These are phyloP conservation scores for Colistium nudipinnis DNA, from an alignment of 2,113 vertebrate species.

Conservation along the genomic window DNA sequence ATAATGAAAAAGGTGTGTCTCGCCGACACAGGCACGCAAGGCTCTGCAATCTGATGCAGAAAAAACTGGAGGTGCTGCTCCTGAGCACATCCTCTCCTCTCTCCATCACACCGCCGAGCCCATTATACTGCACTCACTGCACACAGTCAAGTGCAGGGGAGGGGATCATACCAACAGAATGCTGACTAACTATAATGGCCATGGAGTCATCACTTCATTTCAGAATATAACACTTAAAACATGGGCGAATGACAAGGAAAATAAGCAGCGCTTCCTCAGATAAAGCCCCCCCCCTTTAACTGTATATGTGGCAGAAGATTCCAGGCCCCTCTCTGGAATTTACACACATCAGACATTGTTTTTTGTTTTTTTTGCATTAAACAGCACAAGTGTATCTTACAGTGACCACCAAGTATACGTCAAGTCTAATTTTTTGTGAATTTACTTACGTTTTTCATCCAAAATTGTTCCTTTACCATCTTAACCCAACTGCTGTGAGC, in stretches of 20 bases:
- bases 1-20: neutral
- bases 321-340: neutral
- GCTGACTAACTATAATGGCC: slow-evolving; percentile 40
- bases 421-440: neutral
- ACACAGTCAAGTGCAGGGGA: slow-evolving; percentile 36
- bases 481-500: neutral
- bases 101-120: slow-evolving; percentile 50
- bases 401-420: neutral
- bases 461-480: neutral
- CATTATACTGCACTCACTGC: slow-evolving; percentile 64
- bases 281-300: neutral
- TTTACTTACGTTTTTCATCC: neutral
- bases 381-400: neutral
- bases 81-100: slow-evolving; percentile 57
- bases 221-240: neutral
- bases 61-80: slow-evolving; percentile 53
- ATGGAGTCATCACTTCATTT: slow-evolving; percentile 35
- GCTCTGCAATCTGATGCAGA: slow-evolving; percentile 55
- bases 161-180: slow-evolving; percentile 36
- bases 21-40: slow-evolving; percentile 17
- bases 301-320: neutral
- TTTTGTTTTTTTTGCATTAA: too few species aligned
- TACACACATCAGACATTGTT: neutral
- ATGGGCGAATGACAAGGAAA: neutral
- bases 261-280: neutral